Percentiles rank a stretch among this genome's conserved stretches.
Evolutionary conservation across 2,888 invertebrate species (phyloP).

Genomic region (Homarus gammarus): DNA sequence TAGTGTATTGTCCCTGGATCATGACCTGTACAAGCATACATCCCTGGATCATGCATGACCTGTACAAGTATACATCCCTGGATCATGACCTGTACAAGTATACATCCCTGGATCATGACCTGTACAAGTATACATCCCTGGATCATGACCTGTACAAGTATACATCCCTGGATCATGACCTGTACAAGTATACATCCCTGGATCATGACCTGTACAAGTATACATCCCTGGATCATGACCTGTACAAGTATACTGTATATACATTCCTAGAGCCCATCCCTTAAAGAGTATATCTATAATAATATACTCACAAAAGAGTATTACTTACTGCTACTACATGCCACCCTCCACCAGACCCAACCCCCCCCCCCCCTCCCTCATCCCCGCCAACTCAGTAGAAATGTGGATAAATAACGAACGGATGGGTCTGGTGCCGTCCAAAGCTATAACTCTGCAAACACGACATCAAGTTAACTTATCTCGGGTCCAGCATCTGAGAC

Average conservation of each 20-base stretch:
- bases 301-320: neutral
- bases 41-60: neutral
- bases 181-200: too few relatives aligned
- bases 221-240: neutral
- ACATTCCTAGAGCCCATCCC: neutral
- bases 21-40: neutral
- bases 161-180: neutral
- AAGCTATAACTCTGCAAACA: neutral
- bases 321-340: neutral
- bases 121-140: too few relatives aligned
- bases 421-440: neutral
- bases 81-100: neutral
- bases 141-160: neutral
- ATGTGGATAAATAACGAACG: neutral
- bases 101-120: neutral
- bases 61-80: neutral
- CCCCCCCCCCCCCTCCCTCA: too few relatives aligned
- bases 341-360: neutral
- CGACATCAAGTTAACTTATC: neutral
- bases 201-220: too few relatives aligned
- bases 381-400: neutral
- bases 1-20: neutral
- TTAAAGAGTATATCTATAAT: neutral
- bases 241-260: neutral
- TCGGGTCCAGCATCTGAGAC: neutral